Evolutionary conservation across 2,888 invertebrate genomes (phyloP), one percentile per base, ranked within the genome.

Genomic region (Tenodera sinensis): DNA sequence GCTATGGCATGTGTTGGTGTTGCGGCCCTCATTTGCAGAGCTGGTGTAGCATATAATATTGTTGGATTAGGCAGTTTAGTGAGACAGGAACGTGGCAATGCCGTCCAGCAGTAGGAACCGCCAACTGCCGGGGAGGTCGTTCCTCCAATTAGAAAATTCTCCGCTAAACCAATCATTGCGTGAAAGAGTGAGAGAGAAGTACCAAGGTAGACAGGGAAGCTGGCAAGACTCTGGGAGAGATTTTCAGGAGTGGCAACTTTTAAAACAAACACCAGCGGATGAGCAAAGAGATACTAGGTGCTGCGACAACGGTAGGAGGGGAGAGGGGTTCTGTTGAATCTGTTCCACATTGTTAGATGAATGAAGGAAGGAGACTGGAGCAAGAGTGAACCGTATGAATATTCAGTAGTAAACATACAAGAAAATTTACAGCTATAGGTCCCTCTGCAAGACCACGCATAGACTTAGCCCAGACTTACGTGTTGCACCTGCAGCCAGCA

Each of bases 301-400:
- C 84, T 30, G 28, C 42, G 84, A 84, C 30, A 84, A 84, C 34
- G 42, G 34, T 30, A 30, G 81, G 84, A 28, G 54, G 42, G 87
- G 87, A 28, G 54, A 81, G 81, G 42, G 89, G 54, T n/a, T 82
- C 85, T 88, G 90, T 90, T 83, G 90, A 90, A 90, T 90, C 90
- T 90, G 88, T 89, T 90, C 90, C 86, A 89, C 89, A 89, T 89
- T 90, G 90, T 90, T 90, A 90, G 90, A 90, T 90, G 89, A 90
- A 90, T 90, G 89, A 88, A 90, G 90, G 90, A 89, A 90, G 88
- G 85, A 83, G 28, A 81, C 83, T 85, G 89, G 83, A 81, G 88
- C 81, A 85, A 84, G 90, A 90, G 89, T 85, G 90, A 90, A 88
- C 88, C 81, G 83, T 83, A 89, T 90, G 90, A 89, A 90, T 90